Evolutionary conservation across 1,140 invertebrate species (phyloP).

Genomic region (Bombus pyrosoma): DNA sequence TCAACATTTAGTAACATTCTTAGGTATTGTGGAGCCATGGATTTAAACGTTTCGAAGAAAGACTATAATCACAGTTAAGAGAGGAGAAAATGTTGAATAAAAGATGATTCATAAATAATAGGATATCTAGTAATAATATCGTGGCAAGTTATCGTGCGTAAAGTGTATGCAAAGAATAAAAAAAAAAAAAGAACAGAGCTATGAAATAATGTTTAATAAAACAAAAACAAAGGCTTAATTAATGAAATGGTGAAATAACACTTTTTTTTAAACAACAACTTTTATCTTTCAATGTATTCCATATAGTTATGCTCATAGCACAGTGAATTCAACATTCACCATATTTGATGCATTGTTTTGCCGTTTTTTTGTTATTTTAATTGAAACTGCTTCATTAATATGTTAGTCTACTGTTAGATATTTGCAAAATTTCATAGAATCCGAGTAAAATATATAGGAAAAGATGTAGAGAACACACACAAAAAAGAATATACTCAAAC

Average conservation of each 20-base stretch:
- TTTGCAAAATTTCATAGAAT: conserved; percentile 28
- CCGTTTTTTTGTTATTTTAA: conserved; percentile 22
- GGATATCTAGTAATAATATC: conserved; percentile 39
- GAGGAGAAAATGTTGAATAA: conserved; percentile 41
- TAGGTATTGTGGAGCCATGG: conserved; percentile 12
- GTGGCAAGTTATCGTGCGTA: conserved; percentile 10
- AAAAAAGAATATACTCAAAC: conserved; percentile 53
- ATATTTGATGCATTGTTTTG: conserved; percentile 18
- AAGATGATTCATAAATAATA: conserved; percentile 36
- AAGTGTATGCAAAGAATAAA: conserved; percentile 47
- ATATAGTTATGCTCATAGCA: background rate
- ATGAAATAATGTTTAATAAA: conserved; percentile 16
- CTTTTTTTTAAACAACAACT: conserved; percentile 2
- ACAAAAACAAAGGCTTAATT: background rate
- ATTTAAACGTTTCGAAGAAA: conserved; percentile 16
- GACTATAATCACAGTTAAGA: conserved; percentile 56
- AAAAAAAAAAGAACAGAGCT: conserved; percentile 30
- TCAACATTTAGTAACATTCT: conserved; percentile 20
- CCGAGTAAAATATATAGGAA: conserved; percentile 31
- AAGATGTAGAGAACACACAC: conserved; percentile 25
- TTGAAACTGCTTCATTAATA: conserved; percentile 25
- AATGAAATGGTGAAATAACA: conserved; percentile 8
- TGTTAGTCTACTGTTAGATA: conserved; percentile 41
- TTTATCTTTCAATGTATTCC: conserved; percentile 17
- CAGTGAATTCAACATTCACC: background rate